Percentiles rank a stretch among this genome's conserved stretches.
Evolutionary conservation across 2,888 invertebrate genomes (phyloP).

Genomic region (Palloptera scutellata): DNA sequence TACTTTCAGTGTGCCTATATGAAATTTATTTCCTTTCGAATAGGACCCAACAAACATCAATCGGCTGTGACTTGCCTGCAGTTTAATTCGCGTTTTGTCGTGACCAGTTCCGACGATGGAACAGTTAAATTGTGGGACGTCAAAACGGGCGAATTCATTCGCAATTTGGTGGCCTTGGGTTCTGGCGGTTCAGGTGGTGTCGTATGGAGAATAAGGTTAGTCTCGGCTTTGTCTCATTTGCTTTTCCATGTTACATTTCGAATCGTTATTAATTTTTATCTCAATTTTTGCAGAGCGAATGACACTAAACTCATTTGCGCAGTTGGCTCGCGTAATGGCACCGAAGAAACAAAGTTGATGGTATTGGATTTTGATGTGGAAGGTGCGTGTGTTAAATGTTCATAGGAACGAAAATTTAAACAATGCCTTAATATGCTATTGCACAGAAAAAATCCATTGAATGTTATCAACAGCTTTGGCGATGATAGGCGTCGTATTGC

Average conservation of each 20-base stretch:
- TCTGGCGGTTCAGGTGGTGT: constrained; percentile 98
- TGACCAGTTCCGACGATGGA: constrained; percentile 98
- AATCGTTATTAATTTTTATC: constrained; percentile 5
- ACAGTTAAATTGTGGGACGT: constrained; percentile 99
- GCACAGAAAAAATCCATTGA: not conserved
- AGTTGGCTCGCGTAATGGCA: constrained; percentile 97
- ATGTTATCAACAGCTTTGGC: not conserved
- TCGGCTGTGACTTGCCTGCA: constrained; percentile 99
- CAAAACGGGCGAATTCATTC: constrained; percentile 93
- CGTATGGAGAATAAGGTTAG: constrained; percentile 90
- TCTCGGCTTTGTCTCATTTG: constrained; percentile 8
- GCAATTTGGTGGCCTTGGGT: constrained; percentile 91
- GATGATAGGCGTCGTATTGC: constrained; percentile 7
- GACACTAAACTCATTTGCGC: constrained; percentile 98
- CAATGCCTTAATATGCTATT: constrained; percentile 1
- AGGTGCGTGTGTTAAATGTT: constrained; percentile 71
- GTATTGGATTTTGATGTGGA: constrained; percentile 97
- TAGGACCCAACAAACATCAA: constrained; percentile 94
- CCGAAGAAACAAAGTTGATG: constrained; percentile 97
- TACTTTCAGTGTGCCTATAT: not conserved
- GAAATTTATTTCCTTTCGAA: not conserved
- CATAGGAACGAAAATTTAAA: constrained; percentile 54
- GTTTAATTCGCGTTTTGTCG: constrained; percentile 96
- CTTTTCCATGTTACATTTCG: not conserved
- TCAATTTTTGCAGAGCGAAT: constrained; percentile 73